Evolutionary conservation across 2,888 invertebrate species (phyloP), one percentile per base, ranked within the genome.

Genomic region (Nomada goodeniana): DNA sequence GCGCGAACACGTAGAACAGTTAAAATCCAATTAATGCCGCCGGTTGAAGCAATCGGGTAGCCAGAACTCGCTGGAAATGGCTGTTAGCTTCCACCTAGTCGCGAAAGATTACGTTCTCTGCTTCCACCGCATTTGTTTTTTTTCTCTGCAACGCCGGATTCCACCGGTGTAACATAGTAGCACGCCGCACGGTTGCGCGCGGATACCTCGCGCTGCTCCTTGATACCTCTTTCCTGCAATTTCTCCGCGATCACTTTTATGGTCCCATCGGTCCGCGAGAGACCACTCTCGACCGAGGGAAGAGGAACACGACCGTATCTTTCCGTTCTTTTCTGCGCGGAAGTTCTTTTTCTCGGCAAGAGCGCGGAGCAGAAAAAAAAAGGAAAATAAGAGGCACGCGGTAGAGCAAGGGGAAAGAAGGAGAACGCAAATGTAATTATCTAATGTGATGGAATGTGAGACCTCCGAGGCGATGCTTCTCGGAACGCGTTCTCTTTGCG

Each of bases 401-500:
- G 1, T 47, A 36, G 36, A 10, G 23, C 29, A 53, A 70, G 15
- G 47, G 55, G 68, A 61, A 47, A 60, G 36, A 44, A 64, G 47
- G 59, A 18, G 13, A 72, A 71, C 52, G 75, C 29, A 23, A 75
- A 57, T 69, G 72, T 65, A 79, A 87, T 87, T 86, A 87, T 84
- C 86, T 79, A 86, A 80, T 79, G 82, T 84, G 80, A 52, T 67
- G 82, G 78, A 84, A 76, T 78, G 86, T 70, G 61, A n/a, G 76
- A 70, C 67, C 57, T 26, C 55, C 47, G 55, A 59, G 72, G 36
- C 47, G 71, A 53, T 44, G 61, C 76, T 84, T 85, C 81, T 85
- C 79, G 80, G 85, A 87, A 85, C 74, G 80, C 85, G 81, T 89
- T 84, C 81, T 86, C 86, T 80, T 82, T 76, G 76, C 70, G 79